These are phyloP conservation scores for Rhynchonycteris naso DNA, from an alignment of 2,797 vertebrate species.

Conservation along the genomic window DNA sequence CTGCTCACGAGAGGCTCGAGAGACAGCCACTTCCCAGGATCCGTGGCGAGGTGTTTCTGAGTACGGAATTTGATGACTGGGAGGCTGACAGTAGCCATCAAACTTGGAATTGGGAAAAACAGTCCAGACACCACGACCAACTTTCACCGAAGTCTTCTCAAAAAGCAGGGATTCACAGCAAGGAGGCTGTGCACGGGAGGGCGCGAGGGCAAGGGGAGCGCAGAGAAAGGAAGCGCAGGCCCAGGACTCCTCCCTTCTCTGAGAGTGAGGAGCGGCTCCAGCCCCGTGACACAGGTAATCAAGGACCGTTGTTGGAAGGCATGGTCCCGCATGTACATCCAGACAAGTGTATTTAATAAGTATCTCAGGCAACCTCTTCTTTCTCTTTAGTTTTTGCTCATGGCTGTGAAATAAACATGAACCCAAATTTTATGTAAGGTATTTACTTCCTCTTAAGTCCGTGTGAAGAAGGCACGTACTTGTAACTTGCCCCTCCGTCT, in stretches of 20 bases:
- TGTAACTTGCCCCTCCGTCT: neutral
- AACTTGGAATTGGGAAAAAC: conserved; percentile 39
- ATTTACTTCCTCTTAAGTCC: neutral
- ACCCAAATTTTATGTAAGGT: neutral
- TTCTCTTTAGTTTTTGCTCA: neutral
- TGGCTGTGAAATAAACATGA: conserved; percentile 16
- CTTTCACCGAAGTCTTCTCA: conserved; percentile 32
- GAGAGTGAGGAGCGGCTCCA: conserved; percentile 62
- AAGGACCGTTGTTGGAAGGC: neutral
- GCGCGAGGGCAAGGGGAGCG: conserved; percentile 75
- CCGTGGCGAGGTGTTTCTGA: conserved; percentile 78
- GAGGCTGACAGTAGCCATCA: neutral
- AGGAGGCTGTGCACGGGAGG: conserved; percentile 54
- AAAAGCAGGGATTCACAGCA: neutral
- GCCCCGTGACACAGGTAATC: conserved; percentile 84
- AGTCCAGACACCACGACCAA: conserved; percentile 18
- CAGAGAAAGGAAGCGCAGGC: conserved; percentile 76
- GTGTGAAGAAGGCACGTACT: neutral
- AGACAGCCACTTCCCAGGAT: conserved; percentile 83
- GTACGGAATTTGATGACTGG: conserved; percentile 56
- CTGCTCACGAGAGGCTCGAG: conserved; percentile 84
- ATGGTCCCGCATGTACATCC: neutral
- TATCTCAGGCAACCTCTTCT: neutral
- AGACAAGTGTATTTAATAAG: neutral
- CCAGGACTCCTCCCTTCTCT: conserved; percentile 69